These are phyloP conservation scores for Dipodomys spectabilis DNA, from an alignment of 2,113 vertebrate species.

Conservation along the genomic window DNA sequence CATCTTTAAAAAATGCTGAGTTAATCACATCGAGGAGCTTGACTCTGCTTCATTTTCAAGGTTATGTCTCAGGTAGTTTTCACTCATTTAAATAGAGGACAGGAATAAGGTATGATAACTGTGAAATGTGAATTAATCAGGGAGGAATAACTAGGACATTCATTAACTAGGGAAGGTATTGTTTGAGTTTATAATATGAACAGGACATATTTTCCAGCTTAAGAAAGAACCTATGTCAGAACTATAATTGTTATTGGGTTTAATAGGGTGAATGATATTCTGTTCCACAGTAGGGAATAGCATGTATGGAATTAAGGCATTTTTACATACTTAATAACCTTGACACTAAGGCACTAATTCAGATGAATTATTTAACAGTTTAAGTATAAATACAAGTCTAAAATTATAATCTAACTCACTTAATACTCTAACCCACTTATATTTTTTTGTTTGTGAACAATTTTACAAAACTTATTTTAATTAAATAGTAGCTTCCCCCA, in stretches of 20 bases:
- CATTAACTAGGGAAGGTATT: background rate
- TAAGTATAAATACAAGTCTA: slow-evolving; percentile 4
- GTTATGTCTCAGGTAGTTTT: background rate
- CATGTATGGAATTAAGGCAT: slow-evolving; percentile 12
- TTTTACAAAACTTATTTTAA: slow-evolving; percentile 10
- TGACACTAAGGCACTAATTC: slow-evolving; percentile 34
- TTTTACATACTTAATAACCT: slow-evolving; percentile 18
- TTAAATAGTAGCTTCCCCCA: slow-evolving; percentile 2
- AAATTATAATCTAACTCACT: background rate
- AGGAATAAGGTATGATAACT: background rate
- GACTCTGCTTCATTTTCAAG: slow-evolving; percentile 50
- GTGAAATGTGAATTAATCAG: background rate
- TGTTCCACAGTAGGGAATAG: background rate
- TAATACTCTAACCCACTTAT: slow-evolving; percentile 47
- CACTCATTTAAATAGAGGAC: background rate
- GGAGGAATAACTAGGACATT: background rate
- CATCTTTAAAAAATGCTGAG: slow-evolving; percentile 47
- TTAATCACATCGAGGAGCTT: slow-evolving; percentile 42
- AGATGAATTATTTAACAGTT: slow-evolving; percentile 30
- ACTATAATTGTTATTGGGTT: background rate
- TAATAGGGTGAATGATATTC: background rate
- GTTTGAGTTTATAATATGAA: slow-evolving; percentile 23
- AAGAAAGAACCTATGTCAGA: background rate
- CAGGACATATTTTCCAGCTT: slow-evolving; percentile 26
- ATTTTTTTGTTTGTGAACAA: slow-evolving; percentile 1